Base-by-base conservation (phyloP, 1,140 invertebrate genomes). In the Polypedilum pembai region DNA sequence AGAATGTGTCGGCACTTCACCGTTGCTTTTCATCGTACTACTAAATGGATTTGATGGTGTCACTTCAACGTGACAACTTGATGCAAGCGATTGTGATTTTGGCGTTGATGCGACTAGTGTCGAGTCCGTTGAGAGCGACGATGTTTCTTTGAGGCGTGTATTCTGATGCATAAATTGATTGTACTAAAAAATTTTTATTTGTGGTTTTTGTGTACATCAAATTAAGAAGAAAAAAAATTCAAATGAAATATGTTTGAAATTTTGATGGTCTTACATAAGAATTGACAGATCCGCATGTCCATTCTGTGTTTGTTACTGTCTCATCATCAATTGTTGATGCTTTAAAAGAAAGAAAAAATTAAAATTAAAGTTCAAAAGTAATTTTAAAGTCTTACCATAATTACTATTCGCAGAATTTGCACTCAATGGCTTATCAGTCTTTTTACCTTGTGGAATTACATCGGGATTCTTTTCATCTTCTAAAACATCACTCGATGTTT, bases 401-500 rank as follows among this genome's bases (percentile, higher is more conserved):
- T 75, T 74, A 40, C 20, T 33, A 66, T 73, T 73, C 56, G 41
- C 41, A n/a, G 73, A 66, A 18, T 24, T 73, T 8, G 73, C 5
- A 75, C 18, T 69, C 73, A 73, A 73, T 75, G 73, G 3, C 24
- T 75, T 63, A 40, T 72, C 15, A 69, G 73, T 63, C 41, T 73
- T 40, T 41, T 73, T 73, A 40, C 73, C 73, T 40, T 40, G 40
- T 75, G 89, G 89, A 79, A 91, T 91, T 56, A 90, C 86, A 82
- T 91, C 89, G 18, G 89, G 89, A 83, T 91, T 89, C 79, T 89
- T 86, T 74, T 82, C 81, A 77, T 78, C 77, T 8, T 56, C 74
- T 10, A 73, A 8, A 1, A 74, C 33, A 73, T 75, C 74, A 7
- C 15, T 8, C 41, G 73, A 78, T 78, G 81, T 78, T 78, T 82